Evolutionary conservation across 2,113 vertebrate species (phyloP).

Genomic region (Monopterus albus): DNA sequence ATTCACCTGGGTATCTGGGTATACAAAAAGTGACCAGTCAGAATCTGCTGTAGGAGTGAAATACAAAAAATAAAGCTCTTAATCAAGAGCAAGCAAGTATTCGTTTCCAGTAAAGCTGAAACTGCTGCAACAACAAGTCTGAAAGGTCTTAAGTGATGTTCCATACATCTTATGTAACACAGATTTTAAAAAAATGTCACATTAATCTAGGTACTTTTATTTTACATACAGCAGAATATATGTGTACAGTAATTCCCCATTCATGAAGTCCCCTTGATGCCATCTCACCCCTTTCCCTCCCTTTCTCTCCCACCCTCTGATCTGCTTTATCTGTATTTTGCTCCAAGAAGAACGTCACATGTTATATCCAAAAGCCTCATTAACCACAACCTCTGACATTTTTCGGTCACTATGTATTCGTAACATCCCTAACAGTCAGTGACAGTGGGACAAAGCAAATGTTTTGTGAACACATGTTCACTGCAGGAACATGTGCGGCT

Average conservation of each 20-base stretch:
- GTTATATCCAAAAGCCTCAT: neutral
- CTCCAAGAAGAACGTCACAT: neutral
- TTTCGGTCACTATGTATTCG: constrained; percentile 21
- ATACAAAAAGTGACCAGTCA: neutral
- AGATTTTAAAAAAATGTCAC: neutral
- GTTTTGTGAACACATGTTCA: neutral
- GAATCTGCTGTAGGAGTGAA: neutral
- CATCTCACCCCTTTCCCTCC: neutral
- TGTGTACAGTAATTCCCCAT: too few relatives aligned
- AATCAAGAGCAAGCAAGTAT: neutral
- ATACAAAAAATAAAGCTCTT: too few relatives aligned
- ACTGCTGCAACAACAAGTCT: neutral
- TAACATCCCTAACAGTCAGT: neutral
- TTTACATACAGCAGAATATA: too few relatives aligned
- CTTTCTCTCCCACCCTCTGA: neutral
- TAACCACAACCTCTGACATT: neutral
- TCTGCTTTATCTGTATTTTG: constrained; percentile 7
- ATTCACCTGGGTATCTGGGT: neutral
- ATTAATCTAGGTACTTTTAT: too few relatives aligned
- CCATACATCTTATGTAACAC: neutral
- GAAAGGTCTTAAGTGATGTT: neutral
- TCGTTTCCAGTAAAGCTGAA: neutral
- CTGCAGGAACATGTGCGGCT: constrained; percentile 3
- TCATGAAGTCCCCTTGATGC: too few relatives aligned
- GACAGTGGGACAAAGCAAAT: constrained; percentile 4